Evolutionary conservation across 2,113 vertebrate species (phyloP).

Genomic region (Jacana jacana): DNA sequence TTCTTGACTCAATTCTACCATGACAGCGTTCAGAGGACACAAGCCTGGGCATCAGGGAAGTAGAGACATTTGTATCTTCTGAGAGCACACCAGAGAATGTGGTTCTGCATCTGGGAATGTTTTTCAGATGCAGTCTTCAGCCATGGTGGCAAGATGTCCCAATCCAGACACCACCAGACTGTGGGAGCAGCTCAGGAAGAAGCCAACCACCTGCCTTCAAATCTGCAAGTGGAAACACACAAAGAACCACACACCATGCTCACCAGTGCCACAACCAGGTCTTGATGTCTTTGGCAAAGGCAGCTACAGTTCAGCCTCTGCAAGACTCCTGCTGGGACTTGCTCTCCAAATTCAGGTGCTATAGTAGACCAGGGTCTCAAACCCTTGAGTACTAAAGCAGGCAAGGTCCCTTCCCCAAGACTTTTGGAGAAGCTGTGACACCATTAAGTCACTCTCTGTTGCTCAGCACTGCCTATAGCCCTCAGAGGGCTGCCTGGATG

Average conservation of each 20-base stretch:
- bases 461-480: background rate
- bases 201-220: background rate
- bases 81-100: background rate
- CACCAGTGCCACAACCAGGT: background rate
- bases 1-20: background rate
- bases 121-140: background rate
- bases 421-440: background rate
- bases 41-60: background rate
- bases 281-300: background rate
- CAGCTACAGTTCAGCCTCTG: background rate
- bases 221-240: background rate
- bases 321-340: background rate
- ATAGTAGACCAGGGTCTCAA: background rate
- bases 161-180: background rate
- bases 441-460: background rate
- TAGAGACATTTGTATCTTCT: background rate
- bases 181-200: background rate
- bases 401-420: background rate
- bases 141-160: background rate
- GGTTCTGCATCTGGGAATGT: background rate
- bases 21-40: background rate
- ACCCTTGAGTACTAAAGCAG: background rate
- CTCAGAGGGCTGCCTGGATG: background rate
- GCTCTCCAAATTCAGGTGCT: fast-evolving
- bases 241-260: background rate